Conservation (phyloP, 2,797 vertebrate species). For the Delichon dasypus region DNA sequence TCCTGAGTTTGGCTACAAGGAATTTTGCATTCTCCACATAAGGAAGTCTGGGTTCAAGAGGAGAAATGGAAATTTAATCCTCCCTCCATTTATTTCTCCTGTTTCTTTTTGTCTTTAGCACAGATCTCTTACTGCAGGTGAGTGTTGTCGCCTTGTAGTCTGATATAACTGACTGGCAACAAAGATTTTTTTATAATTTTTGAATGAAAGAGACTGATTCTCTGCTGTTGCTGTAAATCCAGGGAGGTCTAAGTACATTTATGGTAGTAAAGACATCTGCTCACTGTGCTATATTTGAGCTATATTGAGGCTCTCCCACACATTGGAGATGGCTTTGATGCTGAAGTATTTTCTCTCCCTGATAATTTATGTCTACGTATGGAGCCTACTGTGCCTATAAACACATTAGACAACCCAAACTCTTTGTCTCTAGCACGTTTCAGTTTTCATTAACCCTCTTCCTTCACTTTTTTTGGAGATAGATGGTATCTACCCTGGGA, state of each 20-base stretch:
- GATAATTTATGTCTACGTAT: neutral
- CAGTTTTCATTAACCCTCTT: neutral
- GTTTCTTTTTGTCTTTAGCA: neutral
- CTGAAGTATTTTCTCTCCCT: neutral
- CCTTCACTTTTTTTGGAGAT: neutral
- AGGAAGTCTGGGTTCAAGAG: neutral
- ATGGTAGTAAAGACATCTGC: slow-evolving; percentile 62
- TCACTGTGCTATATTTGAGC: slow-evolving; percentile 33
- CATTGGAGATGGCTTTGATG: neutral
- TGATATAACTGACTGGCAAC: neutral
- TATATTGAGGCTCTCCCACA: neutral
- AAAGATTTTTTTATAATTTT: neutral
- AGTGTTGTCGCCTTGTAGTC: neutral
- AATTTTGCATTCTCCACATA: neutral
- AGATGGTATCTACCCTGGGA: neutral
- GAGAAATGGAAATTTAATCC: neutral
- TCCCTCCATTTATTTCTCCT: neutral
- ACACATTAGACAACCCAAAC: neutral
- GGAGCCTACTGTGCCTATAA: neutral
- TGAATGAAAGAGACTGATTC: slow-evolving; percentile 31
- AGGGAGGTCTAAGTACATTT: neutral
- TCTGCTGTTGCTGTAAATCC: slow-evolving; percentile 6
- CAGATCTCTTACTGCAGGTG: neutral
- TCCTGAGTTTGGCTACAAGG: neutral
- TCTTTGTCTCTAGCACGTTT: neutral